Percentiles rank a stretch among this genome's conserved stretches.
phyloP scores from a whole-genome alignment of 2,797 vertebrate genomes.

The Sternotherus odoratus region DNA sequence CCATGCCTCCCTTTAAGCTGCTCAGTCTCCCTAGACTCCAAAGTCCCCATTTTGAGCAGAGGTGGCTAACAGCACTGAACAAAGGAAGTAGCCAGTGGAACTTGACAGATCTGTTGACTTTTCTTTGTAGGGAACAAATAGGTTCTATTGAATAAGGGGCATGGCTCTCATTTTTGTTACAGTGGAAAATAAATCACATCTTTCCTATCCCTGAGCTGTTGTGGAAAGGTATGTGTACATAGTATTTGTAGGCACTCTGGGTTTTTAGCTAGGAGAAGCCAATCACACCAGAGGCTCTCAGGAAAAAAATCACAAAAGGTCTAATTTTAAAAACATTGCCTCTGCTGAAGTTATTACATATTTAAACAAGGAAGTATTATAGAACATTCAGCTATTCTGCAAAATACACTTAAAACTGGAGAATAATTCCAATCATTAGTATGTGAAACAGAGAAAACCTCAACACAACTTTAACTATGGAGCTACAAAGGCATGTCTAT shows the following conservation, averaged over 20 bases:
- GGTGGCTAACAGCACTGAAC: not conserved
- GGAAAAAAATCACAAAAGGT: constrained; percentile 40
- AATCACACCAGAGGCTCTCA: not conserved
- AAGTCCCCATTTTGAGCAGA: not conserved
- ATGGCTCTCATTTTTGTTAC: not conserved
- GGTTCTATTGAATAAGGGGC: not conserved
- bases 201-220: constrained; percentile 15
- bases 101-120: constrained; percentile 9
- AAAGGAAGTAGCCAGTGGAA: not conserved
- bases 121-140: not conserved
- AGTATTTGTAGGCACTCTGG: not conserved
- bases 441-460: not conserved
- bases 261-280: not conserved
- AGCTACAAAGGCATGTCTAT: not conserved
- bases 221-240: constrained; percentile 7
- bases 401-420: constrained; percentile 15
- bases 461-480: not conserved
- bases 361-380: not conserved
- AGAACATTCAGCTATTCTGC: not conserved
- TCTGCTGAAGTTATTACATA: not conserved
- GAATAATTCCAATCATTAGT: not conserved
- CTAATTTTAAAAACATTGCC: constrained; percentile 31
- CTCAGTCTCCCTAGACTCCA: not conserved
- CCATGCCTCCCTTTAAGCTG: not conserved
- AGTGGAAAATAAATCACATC: constrained; percentile 10